These are phyloP conservation scores for Lytechinus pictus DNA, from an alignment of 35 echinoderm and acorn worm genomes.

Conservation along the genomic window DNA sequence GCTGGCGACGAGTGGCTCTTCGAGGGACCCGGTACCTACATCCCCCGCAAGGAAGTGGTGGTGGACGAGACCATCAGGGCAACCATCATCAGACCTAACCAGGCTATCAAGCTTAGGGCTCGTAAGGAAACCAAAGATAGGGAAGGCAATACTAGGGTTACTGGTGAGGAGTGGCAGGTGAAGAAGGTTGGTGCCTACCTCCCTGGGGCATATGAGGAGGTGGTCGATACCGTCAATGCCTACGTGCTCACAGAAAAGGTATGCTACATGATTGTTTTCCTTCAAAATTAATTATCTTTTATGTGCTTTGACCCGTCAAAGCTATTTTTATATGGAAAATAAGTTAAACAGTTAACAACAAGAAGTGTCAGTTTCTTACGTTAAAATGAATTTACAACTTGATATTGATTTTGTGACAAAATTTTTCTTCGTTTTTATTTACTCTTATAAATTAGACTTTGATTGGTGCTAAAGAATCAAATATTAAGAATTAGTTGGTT, in stretches of 20 bases:
- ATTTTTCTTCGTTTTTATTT: too few relatives aligned
- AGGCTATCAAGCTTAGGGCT: slow-evolving; percentile 96
- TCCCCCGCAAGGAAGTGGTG: slow-evolving; percentile 91
- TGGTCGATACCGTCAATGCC: slow-evolving; percentile 92
- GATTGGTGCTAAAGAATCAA: too few relatives aligned
- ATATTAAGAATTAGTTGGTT: too few relatives aligned
- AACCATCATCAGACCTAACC: slow-evolving; percentile 95
- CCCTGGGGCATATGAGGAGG: slow-evolving; percentile 97
- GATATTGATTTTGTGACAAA: too few relatives aligned
- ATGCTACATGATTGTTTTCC: not conserved
- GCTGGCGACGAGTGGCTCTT: slow-evolving; percentile 99
- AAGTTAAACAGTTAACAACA: too few relatives aligned
- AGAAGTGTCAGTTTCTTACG: too few relatives aligned
- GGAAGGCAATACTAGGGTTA: slow-evolving; percentile 71
- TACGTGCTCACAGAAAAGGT: slow-evolving; percentile 99
- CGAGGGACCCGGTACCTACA: slow-evolving; percentile 97
- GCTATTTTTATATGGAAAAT: too few relatives aligned
- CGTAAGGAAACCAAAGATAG: slow-evolving; percentile 90
- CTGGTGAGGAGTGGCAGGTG: slow-evolving; percentile 96
- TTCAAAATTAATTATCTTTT: too few relatives aligned
- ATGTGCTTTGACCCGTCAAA: too few relatives aligned
- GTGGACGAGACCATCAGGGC: slow-evolving; percentile 94
- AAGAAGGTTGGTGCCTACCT: slow-evolving; percentile 97
- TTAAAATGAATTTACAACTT: too few relatives aligned
- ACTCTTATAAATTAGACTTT: too few relatives aligned